phyloP scores from a whole-genome alignment of 2,797 vertebrate genomes.

The Xerus rutilus region DNA sequence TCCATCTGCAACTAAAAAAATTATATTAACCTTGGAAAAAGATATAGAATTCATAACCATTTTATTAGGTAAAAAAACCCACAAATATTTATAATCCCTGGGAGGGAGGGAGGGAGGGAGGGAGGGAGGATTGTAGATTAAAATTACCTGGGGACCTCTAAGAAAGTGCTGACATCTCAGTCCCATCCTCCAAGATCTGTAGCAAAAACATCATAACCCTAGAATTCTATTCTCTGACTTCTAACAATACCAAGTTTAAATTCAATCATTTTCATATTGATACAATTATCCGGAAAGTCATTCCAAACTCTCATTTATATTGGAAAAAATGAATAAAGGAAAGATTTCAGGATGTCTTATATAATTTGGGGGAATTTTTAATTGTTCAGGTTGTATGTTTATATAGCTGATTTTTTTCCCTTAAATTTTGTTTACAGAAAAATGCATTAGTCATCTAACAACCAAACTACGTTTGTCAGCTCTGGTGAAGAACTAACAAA shows the following conservation, averaged over 20 bases:
- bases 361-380: neutral
- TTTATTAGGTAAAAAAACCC: slow-evolving; percentile 52
- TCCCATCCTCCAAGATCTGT: neutral
- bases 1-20: neutral
- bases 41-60: neutral
- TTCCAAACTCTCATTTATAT: slow-evolving; percentile 4
- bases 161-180: neutral
- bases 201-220: neutral
- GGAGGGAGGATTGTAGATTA: neutral
- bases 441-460: neutral
- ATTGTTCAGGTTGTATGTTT: neutral
- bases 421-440: slow-evolving; percentile 43
- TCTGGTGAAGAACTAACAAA: neutral
- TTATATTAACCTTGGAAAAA: slow-evolving; percentile 6
- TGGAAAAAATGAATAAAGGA: neutral
- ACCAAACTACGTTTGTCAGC: neutral
- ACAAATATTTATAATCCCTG: neutral
- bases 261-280: neutral
- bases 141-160: neutral
- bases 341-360: neutral
- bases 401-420: neutral
- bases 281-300: slow-evolving; percentile 34
- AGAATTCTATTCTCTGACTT: neutral
- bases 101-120: neutral
- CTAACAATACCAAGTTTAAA: neutral